Evolutionary conservation across 2,888 invertebrate species (phyloP).

Genomic region (Ectemnius lituratus): DNA sequence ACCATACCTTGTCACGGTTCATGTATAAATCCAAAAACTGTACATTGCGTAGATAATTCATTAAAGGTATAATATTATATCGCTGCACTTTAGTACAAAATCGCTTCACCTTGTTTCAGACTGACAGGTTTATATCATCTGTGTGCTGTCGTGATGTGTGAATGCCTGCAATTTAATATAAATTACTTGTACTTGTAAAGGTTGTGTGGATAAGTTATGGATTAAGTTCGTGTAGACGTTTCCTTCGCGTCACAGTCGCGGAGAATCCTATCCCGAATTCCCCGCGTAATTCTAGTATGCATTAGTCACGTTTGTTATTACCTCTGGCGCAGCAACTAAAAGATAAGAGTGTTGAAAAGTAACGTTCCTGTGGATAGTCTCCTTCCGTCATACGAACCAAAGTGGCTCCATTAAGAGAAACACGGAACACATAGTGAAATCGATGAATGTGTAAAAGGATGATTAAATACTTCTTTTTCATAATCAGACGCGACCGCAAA

Average conservation of each 20-base stretch:
- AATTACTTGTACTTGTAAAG: conserved; percentile 38
- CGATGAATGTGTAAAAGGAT: neutral
- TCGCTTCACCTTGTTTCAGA: conserved; percentile 72
- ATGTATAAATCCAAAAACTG: conserved; percentile 67
- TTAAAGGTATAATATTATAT: conserved; percentile 71
- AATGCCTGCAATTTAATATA: conserved; percentile 67
- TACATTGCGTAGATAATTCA: conserved; percentile 72
- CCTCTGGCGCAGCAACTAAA: conserved; percentile 35
- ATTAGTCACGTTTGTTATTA: conserved; percentile 39
- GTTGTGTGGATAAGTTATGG: conserved; percentile 43
- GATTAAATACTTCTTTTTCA: conserved; percentile 28
- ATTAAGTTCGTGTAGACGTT: conserved; percentile 32
- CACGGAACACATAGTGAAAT: conserved; percentile 9
- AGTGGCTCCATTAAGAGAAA: conserved; percentile 39
- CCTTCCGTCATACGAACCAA: conserved; percentile 60
- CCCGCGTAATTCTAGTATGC: conserved; percentile 28
- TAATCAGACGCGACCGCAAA: conserved; percentile 25
- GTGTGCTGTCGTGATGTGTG: conserved; percentile 67
- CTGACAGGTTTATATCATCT: conserved; percentile 69
- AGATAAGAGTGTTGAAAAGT: conserved; percentile 47
- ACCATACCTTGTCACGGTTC: conserved; percentile 66
- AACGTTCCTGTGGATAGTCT: conserved; percentile 61
- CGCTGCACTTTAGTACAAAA: conserved; percentile 77
- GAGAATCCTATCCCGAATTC: conserved; percentile 2
- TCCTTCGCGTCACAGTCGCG: conserved; percentile 28